Base-by-base conservation (phyloP, 53 echinoderm and acorn worm species). In the Hippasteria phrygiana region DNA sequence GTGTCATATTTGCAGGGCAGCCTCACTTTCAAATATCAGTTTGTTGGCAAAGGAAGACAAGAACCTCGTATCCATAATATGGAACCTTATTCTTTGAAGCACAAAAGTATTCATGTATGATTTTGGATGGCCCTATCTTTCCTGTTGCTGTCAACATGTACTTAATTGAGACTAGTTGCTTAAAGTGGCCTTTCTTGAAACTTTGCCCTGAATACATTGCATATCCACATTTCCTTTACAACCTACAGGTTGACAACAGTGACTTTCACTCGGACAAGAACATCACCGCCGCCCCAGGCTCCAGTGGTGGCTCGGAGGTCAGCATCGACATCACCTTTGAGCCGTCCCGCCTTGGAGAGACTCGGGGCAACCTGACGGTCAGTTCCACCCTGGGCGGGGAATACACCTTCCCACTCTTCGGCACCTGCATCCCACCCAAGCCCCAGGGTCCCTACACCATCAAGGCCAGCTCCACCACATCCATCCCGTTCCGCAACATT, bases 201-300 rank as follows among this genome's bases (percentile, higher is more conserved):
- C n/a, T n/a, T n/a, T n/a, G n/a, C n/a, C n/a, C n/a, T n/a, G n/a
- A n/a, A n/a, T n/a, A 20, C 3, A 33, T 1, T 73, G 20, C 33
- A 17, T 10, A 20, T 43, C 62, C 24, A 2, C 17, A 11, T 55
- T 48, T 36, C 2, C 45, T 33, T 56, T 28, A 51, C 12, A 38
- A 7, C 1, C 29, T 24, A 22, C 88, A 96, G 98, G 88, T 93
- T 83, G 96, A 99, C 73, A 96, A 92, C 92, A 96, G 78, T 80
- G 99, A 98, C 76, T 99, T 99, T 78, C 99, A 99, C 83, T 96
- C 94, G 9, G 99, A 99, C 85, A 99, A 96, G 84, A 90, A 74
- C 62, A 89, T 99, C 64, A 95, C 95, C 27, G 99, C 95, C 17
- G 99, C 93, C 3, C 99, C 99, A n/a, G 94, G 95, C 2, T 96